Evolutionary conservation across 2,888 invertebrate genomes (phyloP), one percentile per base, ranked within the genome.

Genomic region (Rhagophthalmus giganteus): DNA sequence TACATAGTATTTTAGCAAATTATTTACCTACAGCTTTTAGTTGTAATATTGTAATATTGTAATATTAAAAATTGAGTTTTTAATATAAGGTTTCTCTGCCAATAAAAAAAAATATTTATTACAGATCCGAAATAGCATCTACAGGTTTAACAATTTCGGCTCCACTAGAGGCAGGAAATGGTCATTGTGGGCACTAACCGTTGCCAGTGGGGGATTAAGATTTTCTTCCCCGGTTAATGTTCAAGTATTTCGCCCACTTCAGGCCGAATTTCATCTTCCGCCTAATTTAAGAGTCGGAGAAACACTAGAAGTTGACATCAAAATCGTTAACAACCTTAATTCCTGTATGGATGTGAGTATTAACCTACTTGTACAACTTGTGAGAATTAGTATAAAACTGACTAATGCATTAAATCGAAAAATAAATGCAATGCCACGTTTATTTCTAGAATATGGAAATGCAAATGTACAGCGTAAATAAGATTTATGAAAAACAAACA

Each of bases 321-420:
- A 83, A 71, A 84, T 85, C 48, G 83, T 81, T 1, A 85, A 84
- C 63, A 84, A 84, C 54, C 80, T 84, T 62, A 83, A 84, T 65
- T 81, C 83, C 50, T 85, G 85, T 70, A 82, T 85, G 79, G 85
- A 85, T 66, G 85, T 85, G 68, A 83, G 83, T 82, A 28, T n/a
- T 9, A 15, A 15, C 11, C 10, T 24, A n/a, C n/a, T n/a, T n/a
- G n/a, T n/a, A n/a, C n/a, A n/a, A n/a, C n/a, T n/a, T n/a, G n/a
- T n/a, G n/a, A n/a, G n/a, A n/a, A n/a, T n/a, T n/a, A n/a, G n/a
- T n/a, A n/a, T n/a, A n/a, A n/a, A n/a, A n/a, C n/a, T n/a, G n/a
- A n/a, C n/a, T n/a, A n/a, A n/a, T n/a, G n/a, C n/a, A n/a, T n/a
- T n/a, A n/a, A n/a, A n/a, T n/a, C n/a, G n/a, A n/a, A n/a, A n/a